Percentiles rank a stretch among this genome's conserved stretches.
phyloP scores from a whole-genome alignment of 1,140 invertebrate species.

The Babylonia areolata region DNA sequence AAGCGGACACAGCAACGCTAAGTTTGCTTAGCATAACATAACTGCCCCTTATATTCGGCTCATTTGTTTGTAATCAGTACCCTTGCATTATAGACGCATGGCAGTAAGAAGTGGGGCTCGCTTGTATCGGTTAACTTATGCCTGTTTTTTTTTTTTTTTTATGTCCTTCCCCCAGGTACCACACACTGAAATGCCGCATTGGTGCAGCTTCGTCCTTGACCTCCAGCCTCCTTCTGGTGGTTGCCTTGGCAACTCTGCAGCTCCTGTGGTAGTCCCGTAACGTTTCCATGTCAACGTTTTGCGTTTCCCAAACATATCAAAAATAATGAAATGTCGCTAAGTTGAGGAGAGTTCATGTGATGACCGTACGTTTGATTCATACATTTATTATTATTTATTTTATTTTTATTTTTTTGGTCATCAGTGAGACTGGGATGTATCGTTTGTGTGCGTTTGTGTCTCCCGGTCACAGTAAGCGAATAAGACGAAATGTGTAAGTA shows the following conservation, averaged over 20 bases:
- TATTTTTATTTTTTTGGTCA: neutral
- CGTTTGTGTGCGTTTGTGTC: too few species aligned
- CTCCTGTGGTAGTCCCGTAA: neutral
- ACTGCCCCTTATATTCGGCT: neutral
- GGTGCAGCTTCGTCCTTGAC: conserved; percentile 82
- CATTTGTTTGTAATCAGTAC: neutral
- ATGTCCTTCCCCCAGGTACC: conserved; percentile 78
- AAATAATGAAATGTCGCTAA: neutral
- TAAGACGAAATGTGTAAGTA: too few species aligned
- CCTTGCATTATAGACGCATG: neutral
- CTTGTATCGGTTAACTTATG: neutral
- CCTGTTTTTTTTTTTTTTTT: too few species aligned
- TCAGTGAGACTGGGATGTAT: too few species aligned
- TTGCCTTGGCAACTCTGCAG: conserved; percentile 19
- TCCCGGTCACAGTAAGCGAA: too few species aligned
- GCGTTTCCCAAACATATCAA: neutral
- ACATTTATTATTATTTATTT: neutral
- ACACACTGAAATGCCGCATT: conserved; percentile 86
- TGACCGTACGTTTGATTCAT: neutral
- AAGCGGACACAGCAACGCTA: too few species aligned
- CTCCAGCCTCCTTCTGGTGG: conserved; percentile 56
- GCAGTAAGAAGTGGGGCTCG: neutral
- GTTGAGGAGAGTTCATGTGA: neutral
- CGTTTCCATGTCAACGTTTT: conserved; percentile 2
- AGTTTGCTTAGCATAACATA: neutral